Evolutionary conservation across 2,113 vertebrate genomes (phyloP).

Genomic region (Chionomys nivalis): DNA sequence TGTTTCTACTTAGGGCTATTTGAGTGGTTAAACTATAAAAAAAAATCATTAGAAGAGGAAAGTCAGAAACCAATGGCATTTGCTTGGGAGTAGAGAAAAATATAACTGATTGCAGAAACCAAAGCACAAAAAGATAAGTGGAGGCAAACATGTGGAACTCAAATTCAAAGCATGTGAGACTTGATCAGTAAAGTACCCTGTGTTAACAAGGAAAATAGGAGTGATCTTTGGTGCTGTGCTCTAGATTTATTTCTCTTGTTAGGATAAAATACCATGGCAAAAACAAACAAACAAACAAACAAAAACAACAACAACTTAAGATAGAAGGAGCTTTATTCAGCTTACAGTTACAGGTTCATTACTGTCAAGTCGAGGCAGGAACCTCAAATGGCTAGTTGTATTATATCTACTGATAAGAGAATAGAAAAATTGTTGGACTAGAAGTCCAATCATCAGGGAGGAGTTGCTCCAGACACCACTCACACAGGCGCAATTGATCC

Average conservation of each 20-base stretch:
- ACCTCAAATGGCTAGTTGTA: neutral
- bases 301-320: neutral
- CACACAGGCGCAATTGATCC: too few relatives aligned
- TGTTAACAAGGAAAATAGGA: neutral
- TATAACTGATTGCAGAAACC: neutral
- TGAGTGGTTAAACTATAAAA: neutral
- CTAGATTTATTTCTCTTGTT: neutral
- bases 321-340: neutral
- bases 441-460: too few relatives aligned
- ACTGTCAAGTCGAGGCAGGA: neutral
- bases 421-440: too few relatives aligned
- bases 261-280: neutral
- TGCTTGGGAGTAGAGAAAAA: neutral
- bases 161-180: neutral
- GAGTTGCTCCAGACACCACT: too few relatives aligned
- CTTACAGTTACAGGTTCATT: neutral
- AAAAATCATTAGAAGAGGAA: neutral
- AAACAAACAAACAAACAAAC: too few relatives aligned
- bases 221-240: neutral
- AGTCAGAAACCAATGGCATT: neutral
- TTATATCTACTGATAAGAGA: neutral
- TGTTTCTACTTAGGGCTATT: neutral
- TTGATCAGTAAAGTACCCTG: neutral
- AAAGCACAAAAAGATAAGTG: neutral
- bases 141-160: neutral